Percentiles rank a stretch among this genome's conserved stretches.
Conservation (phyloP, 2,797 vertebrate genomes). For the Capromys pilorides region DNA sequence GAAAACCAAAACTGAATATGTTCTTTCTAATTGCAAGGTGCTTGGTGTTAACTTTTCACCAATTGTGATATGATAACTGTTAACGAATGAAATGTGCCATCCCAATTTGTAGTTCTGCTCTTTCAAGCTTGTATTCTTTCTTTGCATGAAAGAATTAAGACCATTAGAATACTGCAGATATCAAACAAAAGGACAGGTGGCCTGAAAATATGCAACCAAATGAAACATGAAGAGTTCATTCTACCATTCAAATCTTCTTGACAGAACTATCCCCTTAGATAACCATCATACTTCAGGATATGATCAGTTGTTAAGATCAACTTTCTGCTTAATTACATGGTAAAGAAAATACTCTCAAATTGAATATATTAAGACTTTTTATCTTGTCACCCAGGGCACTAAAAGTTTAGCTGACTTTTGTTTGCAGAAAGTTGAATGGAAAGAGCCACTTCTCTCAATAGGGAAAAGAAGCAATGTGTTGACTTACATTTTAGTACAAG, state of each 20-base stretch:
- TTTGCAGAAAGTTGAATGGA: not conserved
- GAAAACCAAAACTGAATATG: constrained; percentile 29
- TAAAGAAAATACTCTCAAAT: not conserved
- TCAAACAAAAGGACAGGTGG: not conserved
- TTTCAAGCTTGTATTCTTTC: constrained; percentile 14
- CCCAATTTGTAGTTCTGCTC: not conserved
- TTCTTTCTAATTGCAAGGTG: not conserved
- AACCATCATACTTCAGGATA: not conserved
- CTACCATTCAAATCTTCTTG: not conserved
- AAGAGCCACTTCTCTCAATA: not conserved
- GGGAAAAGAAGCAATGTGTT: not conserved
- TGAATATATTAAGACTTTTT: not conserved
- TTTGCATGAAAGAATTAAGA: not conserved
- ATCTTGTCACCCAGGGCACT: not conserved
- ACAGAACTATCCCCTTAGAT: not conserved
- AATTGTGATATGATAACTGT: not conserved
- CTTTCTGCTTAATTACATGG: not conserved
- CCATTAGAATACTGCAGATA: not conserved
- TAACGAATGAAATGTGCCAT: not conserved
- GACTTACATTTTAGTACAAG: not conserved
- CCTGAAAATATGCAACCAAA: not conserved
- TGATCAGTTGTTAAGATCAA: not conserved
- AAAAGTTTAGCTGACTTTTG: not conserved
- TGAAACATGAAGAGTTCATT: not conserved
- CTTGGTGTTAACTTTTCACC: constrained; percentile 14